phyloP scores from a whole-genome alignment of 2,888 invertebrate genomes.

The Heliconius charithonia region DNA sequence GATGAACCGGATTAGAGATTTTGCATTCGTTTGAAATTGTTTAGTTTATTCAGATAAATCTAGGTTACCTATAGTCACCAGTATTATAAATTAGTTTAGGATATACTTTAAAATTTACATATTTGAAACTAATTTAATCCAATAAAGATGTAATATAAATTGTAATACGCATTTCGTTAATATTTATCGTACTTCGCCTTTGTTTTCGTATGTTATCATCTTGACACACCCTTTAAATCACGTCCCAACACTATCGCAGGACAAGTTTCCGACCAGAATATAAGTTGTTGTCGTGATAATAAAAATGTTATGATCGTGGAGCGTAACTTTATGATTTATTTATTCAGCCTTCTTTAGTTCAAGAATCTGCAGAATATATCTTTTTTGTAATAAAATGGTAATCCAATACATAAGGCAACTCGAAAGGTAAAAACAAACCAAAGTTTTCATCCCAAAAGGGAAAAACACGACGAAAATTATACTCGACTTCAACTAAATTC shows the following conservation, averaged over 20 bases:
- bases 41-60: no score
- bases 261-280: conserved; percentile 55
- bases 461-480: conserved; percentile 40
- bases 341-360: conserved; percentile 64
- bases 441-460: conserved; percentile 41
- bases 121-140: no score
- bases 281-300: conserved; percentile 63
- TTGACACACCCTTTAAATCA: conserved; percentile 15
- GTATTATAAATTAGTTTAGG: no score
- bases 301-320: conserved; percentile 76
- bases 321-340: conserved; percentile 75
- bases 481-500: conserved; percentile 40
- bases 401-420: conserved; percentile 47
- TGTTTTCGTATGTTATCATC: conserved; percentile 7
- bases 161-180: not conserved
- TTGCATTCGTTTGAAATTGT: no score
- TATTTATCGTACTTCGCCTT: not conserved
- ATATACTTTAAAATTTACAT: no score
- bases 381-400: conserved; percentile 52
- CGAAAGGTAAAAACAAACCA: conserved; percentile 46
- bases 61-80: no score
- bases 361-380: conserved; percentile 52
- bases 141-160: no score
- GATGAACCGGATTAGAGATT: no score
- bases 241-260: conserved; percentile 50